Evolutionary conservation across 2,797 vertebrate genomes (phyloP).

Genomic region (Gouania willdenowi): DNA sequence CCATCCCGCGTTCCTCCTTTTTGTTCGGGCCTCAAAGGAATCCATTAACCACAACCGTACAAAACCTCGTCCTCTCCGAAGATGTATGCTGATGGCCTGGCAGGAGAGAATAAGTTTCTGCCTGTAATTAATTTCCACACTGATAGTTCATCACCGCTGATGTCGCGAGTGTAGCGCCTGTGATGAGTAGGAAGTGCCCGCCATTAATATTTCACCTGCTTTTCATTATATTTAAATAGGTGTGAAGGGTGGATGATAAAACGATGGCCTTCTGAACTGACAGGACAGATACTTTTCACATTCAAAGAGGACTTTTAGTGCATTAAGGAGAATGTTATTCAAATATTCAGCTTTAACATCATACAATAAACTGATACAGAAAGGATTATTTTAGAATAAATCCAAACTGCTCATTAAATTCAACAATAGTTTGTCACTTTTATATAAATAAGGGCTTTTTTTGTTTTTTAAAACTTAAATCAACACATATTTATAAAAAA

Average conservation of each 20-base stretch:
- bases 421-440: too few relatives aligned
- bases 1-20: not conserved
- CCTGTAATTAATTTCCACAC: conserved; percentile 52
- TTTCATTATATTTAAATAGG: conserved; percentile 64
- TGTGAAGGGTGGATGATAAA: not conserved
- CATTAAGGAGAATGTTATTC: conserved; percentile 20
- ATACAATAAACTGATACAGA: too few relatives aligned
- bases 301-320: conserved; percentile 39
- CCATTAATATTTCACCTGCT: conserved; percentile 49
- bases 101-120: conserved; percentile 37
- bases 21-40: not conserved
- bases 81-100: conserved; percentile 33
- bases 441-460: too few relatives aligned
- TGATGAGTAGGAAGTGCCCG: conserved; percentile 14
- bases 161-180: conserved; percentile 43
- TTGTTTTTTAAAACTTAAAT: too few relatives aligned
- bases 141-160: conserved; percentile 37
- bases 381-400: too few relatives aligned
- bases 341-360: too few relatives aligned
- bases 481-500: too few relatives aligned
- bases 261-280: conserved; percentile 33
- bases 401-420: too few relatives aligned
- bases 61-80: conserved; percentile 2
- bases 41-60: conserved; percentile 19
- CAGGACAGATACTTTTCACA: conserved; percentile 34